phyloP scores from a whole-genome alignment of 2,888 invertebrate genomes.

The Nephrotoma appendiculata region DNA sequence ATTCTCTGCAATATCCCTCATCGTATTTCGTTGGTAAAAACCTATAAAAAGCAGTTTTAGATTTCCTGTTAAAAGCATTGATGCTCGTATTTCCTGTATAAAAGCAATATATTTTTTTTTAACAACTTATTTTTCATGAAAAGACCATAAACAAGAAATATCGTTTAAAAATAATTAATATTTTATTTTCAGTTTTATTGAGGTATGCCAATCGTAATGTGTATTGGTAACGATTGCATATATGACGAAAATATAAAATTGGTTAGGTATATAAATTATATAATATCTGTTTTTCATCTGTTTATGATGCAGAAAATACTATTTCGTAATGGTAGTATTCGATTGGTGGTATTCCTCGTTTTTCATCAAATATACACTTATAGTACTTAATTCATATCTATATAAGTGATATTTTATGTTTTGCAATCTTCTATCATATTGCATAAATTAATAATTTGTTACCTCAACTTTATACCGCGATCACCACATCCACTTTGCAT shows the following conservation, averaged over 20 bases:
- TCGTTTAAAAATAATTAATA: neutral
- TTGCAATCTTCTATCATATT: no score
- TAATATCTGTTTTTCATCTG: no score
- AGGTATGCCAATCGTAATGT: neutral
- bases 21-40: neutral
- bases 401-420: no score
- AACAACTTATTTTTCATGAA: neutral
- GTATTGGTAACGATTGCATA: neutral
- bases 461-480: no score
- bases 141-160: neutral
- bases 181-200: neutral
- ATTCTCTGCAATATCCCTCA: neutral
- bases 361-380: no score
- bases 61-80: neutral
- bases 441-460: no score
- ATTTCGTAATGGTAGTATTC: no score
- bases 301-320: no score
- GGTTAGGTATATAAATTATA: no score
- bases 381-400: no score
- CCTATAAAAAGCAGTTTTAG: neutral
- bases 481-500: no score
- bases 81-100: neutral
- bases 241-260: neutral
- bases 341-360: no score
- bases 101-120: neutral